Conservation (phyloP, 2,113 vertebrate species). For the Pseudorectes ferrugineus region DNA sequence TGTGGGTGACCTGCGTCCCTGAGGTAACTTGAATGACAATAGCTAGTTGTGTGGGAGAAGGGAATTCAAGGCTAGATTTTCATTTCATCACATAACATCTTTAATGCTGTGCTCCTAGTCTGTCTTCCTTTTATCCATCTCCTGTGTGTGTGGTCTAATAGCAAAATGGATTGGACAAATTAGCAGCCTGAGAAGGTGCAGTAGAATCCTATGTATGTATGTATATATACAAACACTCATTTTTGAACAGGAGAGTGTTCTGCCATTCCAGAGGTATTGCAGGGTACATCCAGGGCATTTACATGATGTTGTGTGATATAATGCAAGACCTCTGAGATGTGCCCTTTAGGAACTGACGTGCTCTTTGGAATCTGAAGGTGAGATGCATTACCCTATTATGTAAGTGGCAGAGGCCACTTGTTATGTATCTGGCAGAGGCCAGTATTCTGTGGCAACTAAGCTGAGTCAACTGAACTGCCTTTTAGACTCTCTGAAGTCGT, state of each 20-base stretch:
- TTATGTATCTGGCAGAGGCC: neutral
- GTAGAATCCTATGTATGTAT: neutral
- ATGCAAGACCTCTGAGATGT: neutral
- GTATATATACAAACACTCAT: neutral
- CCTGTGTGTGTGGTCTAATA: neutral
- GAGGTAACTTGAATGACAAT: neutral
- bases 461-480: neutral
- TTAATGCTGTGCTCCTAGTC: neutral
- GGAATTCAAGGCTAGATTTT: neutral
- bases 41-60: neutral
- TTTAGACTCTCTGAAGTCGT: neutral
- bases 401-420: neutral
- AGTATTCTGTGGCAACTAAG: neutral
- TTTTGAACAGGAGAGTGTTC: neutral
- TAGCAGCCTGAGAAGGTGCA: neutral
- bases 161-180: neutral
- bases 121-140: neutral
- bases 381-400: accelerated
- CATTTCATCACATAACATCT: neutral
- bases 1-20: neutral
- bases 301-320: neutral
- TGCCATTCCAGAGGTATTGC: neutral
- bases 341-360: neutral
- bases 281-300: neutral
- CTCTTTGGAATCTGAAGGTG: neutral